phyloP scores from a whole-genome alignment of 2,888 invertebrate species.

The Orchesellides sinensis region DNA sequence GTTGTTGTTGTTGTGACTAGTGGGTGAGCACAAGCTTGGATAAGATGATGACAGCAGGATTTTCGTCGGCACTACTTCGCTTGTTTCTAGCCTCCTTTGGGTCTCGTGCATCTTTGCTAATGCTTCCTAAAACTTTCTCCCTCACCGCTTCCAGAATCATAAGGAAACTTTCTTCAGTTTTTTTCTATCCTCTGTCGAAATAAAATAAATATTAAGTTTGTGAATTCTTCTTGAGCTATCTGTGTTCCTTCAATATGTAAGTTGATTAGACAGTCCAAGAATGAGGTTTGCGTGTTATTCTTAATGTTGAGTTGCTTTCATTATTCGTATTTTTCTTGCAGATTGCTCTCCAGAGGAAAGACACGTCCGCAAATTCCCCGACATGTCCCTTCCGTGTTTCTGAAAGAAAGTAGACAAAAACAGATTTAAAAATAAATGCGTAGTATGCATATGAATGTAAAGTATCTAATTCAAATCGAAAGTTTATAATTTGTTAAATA shows the following conservation, averaged over 20 bases:
- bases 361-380: too few relatives aligned
- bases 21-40: slow-evolving; percentile 26
- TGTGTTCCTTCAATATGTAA: background rate
- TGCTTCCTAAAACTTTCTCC: slow-evolving; percentile 51
- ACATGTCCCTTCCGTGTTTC: too few relatives aligned
- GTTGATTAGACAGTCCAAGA: background rate
- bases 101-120: slow-evolving; percentile 64
- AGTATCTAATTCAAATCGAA: too few relatives aligned
- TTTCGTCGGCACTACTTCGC: slow-evolving; percentile 38
- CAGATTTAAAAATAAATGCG: too few relatives aligned
- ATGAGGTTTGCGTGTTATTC: background rate
- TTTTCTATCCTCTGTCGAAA: background rate
- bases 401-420: too few relatives aligned
- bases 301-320: background rate
- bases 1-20: background rate
- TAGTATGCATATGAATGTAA: too few relatives aligned
- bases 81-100: slow-evolving; percentile 51
- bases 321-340: background rate
- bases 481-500: too few relatives aligned
- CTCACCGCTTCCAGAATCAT: slow-evolving; percentile 50
- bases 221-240: background rate
- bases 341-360: background rate
- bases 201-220: background rate
- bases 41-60: slow-evolving; percentile 43
- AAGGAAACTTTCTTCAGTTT: slow-evolving; percentile 50